Base-by-base conservation (phyloP, 2,113 vertebrate genomes). In the Eublepharis macularius region DNA sequence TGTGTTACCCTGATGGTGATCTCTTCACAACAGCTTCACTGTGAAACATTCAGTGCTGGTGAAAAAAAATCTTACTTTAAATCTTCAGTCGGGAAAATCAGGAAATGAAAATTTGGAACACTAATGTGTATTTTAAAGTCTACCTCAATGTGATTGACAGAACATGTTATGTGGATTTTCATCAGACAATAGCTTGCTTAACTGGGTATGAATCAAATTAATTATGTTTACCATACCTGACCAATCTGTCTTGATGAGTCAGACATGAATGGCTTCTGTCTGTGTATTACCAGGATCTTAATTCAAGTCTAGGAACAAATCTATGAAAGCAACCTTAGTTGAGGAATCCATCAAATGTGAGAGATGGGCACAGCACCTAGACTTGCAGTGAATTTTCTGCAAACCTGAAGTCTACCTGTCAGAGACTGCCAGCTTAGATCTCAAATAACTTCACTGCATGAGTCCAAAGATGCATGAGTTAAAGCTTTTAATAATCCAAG, bases 1-100 rank as follows among this genome's bases (percentile, higher is more conserved):
- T 70, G 19, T 49, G 47, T 47, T 78, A 65, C 21, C 63, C 29
- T 5, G 41, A 86, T 81, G 88, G 87, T 78, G 68, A 73, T 76
- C 83, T 86, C 36, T 68, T 8, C 36, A 80, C 11, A 32, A 4
- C 36, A 36, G 82, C 9, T 63, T 83, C 17, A 2, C 54, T 51
- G 54, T 21, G 39, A n/a, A 32, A 86, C 81, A 39, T 66, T 66
- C 7, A 69, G 10, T 80, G 49, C 69, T 68, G 24, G 17, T 45
- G 6, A 39, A 43, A 51, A 77, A 86, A 79, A 4, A 17, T 11
- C 17, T 51, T 49, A 4, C 11, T 81, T 76, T 17, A 66, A 81
- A 77, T 57, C 45, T 41, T 10, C 13, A 14, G 47, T 26, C 14
- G 21, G 34, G 13, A 36, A 68, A 6, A 57, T 24, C 43, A 10